Evolutionary conservation across 2,113 vertebrate species (phyloP), one percentile per base, ranked within the genome.

Genomic region (Poeciliopsis retropinna): DNA sequence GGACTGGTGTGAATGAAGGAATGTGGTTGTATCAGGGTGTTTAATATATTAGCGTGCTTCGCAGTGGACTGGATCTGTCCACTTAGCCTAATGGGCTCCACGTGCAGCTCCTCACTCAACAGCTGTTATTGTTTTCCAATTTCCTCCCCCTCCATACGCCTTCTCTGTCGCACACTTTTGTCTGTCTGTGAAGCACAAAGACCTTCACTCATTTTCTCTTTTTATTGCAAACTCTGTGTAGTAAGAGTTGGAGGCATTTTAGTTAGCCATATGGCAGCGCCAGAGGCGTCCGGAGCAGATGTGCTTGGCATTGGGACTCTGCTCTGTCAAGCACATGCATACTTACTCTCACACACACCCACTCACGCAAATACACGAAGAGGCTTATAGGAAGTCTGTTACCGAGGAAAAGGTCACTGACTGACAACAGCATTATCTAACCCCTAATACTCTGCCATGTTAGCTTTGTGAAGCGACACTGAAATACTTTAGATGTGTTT

Each of bases 251-350:
- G 71, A 88, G 85, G 87, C 88, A 60, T 86, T 75, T 86, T 90
- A 89, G 85, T 85, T 80, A 84, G 84, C 90, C 92, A 93, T 92
- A 92, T 92, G 92, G 90, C 75, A 47, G 79, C 76, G 91, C 92
- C 85, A 87, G 85, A 77, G 90, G 91, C 90, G 71, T 91, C 89
- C 75, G 75, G 86, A 91, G 83, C 91, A 93, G 92, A 92, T 93
- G 92, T 93, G 90, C 84, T 88, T 70, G 15, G 85, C 86, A 86
- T 86, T 85, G 87, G 90, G 79, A 81, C 86, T 87, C 70, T 87
- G 85, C 86, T 89, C 83, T 72, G 60, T 91, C 87, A 80, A 91
- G 85, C 90, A 78, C 84, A 90, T 30, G 65, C 81, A 28, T 47
- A 69, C 67, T 72, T 79, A 82, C 69, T 84, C 51, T 87, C 67